Percentiles rank a stretch among this genome's conserved stretches.
phyloP scores from a whole-genome alignment of 2,113 vertebrate species.

The Larimichthys polyactis region DNA sequence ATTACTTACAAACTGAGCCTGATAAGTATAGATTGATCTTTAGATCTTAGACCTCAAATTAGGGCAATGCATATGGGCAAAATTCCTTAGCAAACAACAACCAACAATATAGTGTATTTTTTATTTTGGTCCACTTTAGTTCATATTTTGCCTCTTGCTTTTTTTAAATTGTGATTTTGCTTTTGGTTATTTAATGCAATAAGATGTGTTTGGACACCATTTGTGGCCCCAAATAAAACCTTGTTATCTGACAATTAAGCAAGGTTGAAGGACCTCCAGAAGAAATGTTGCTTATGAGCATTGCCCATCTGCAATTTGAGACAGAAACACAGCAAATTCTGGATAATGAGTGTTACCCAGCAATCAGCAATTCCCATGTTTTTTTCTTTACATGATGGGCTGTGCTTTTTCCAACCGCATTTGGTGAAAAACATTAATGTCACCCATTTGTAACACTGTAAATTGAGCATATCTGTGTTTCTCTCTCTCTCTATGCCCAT shows the following conservation, averaged over 20 bases:
- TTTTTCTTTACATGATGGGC: too few species aligned
- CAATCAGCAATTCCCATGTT: background rate
- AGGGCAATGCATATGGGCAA: slow-evolving; percentile 46
- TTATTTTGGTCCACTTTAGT: background rate
- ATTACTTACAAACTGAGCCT: slow-evolving; percentile 7
- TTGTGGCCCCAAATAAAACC: background rate
- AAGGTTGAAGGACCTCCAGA: background rate
- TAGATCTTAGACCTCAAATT: slow-evolving; percentile 20
- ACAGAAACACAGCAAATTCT: slow-evolving; percentile 69
- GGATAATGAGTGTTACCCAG: slow-evolving; percentile 1
- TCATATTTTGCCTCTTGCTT: background rate
- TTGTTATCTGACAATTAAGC: background rate
- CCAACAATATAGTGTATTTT: background rate
- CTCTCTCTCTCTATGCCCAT: slow-evolving; percentile 36
- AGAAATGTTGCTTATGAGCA: slow-evolving; percentile 33
- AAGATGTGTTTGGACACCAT: background rate
- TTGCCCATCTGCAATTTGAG: slow-evolving; percentile 55
- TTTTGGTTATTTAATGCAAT: background rate
- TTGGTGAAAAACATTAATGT: background rate
- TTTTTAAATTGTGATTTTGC: background rate
- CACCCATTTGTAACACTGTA: slow-evolving; percentile 1
- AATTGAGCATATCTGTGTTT: slow-evolving; percentile 61
- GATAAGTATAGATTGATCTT: slow-evolving; percentile 25
- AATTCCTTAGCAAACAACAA: slow-evolving; percentile 5
- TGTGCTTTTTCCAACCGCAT: background rate